These are phyloP conservation scores for Brienomyrus brachyistius DNA, from an alignment of 2,113 vertebrate species.

Conservation along the genomic window DNA sequence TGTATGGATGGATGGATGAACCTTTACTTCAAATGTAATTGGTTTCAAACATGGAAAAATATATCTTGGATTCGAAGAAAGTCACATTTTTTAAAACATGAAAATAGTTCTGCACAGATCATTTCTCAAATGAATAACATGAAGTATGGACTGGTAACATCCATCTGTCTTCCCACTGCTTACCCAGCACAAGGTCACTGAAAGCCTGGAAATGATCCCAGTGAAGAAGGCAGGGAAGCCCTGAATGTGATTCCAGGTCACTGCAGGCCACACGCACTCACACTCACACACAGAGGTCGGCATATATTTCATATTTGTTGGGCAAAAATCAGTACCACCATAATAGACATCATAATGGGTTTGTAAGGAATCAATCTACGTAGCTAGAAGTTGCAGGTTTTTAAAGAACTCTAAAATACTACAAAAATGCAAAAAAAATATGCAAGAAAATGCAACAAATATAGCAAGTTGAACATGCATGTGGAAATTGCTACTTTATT, in stretches of 20 bases:
- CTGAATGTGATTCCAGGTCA: background rate
- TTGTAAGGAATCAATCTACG: background rate
- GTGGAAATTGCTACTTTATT: background rate
- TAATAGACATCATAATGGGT: background rate
- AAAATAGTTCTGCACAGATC: background rate
- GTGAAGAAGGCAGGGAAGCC: background rate
- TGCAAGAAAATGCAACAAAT: background rate
- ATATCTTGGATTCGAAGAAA: background rate
- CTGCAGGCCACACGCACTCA: background rate
- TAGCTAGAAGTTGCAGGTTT: background rate
- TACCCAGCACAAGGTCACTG: background rate
- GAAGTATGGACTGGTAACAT: background rate
- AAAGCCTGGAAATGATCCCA: background rate
- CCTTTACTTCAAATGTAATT: background rate
- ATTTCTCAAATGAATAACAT: background rate
- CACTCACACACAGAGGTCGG: background rate
- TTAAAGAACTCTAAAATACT: background rate
- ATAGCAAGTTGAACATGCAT: background rate
- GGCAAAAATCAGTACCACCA: background rate
- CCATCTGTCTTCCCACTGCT: background rate
- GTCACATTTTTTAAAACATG: background rate
- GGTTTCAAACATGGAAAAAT: background rate
- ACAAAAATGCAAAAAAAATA: background rate
- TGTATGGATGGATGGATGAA: background rate
- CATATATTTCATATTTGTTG: background rate